phyloP scores from a whole-genome alignment of 2,888 invertebrate species.

The Caenorhabditis sulstoni region DNA sequence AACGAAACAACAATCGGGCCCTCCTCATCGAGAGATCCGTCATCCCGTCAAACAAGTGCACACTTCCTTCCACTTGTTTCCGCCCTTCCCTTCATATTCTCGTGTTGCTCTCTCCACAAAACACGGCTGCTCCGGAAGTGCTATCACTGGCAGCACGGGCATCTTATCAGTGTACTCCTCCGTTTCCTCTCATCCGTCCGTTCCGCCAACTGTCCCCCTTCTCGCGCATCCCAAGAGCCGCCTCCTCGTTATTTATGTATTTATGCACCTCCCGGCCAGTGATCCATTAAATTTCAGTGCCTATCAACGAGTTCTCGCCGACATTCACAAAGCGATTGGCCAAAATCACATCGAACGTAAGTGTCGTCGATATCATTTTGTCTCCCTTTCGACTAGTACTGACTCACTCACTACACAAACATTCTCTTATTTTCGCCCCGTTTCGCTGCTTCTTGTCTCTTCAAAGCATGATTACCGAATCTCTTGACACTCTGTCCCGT shows the following conservation, averaged over 20 bases:
- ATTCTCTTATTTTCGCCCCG: not conserved
- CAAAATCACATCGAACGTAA: slow-evolving; percentile 58
- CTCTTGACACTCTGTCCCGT: slow-evolving; percentile 14
- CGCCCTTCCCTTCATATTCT: not conserved
- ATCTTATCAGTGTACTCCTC: slow-evolving; percentile 9
- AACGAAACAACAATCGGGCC: slow-evolving; percentile 6
- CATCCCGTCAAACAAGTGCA: slow-evolving; percentile 44
- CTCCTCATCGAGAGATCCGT: slow-evolving; percentile 5
- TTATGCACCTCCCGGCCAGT: slow-evolving; percentile 10
- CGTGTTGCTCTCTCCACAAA: slow-evolving; percentile 22
- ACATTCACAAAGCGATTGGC: slow-evolving; percentile 51
- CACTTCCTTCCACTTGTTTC: slow-evolving; percentile 20
- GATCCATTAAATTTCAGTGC: slow-evolving; percentile 42
- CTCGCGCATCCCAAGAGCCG: slow-evolving; percentile 15
- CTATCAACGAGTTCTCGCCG: slow-evolving; percentile 55
- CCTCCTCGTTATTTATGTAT: slow-evolving; percentile 26
- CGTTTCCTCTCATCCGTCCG: not conserved
- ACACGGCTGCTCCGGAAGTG: slow-evolving; percentile 21
- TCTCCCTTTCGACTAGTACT: not conserved
- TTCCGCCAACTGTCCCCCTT: slow-evolving; percentile 24
- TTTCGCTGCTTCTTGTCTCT: not conserved
- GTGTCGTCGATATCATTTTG: slow-evolving; percentile 9
- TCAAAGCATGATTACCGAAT: not conserved
- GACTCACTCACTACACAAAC: slow-evolving; percentile 13
- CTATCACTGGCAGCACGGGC: too few species aligned